Evolutionary conservation across 2,797 vertebrate genomes (phyloP).

Genomic region (Tamandua tetradactyla): DNA sequence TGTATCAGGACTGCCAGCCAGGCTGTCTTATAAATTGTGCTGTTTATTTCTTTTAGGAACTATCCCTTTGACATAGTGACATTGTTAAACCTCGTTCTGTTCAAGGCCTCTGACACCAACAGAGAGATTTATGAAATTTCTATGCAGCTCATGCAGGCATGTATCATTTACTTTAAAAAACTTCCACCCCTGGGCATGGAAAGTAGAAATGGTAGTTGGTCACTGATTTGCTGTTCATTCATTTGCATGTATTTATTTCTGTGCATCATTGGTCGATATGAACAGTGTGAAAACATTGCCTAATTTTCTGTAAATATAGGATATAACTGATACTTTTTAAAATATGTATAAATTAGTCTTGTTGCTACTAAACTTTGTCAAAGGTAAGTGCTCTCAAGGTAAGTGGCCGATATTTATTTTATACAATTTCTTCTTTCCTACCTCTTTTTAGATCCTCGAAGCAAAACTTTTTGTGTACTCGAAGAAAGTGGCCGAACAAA

Average conservation of each 20-base stretch:
- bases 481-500: constrained; percentile 96
- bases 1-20: neutral
- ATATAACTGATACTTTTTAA: neutral
- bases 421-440: constrained; percentile 32
- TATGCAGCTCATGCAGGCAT: constrained; percentile 99
- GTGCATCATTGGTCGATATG: neutral
- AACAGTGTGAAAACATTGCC: neutral
- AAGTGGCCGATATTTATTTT: neutral
- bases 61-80: constrained; percentile 99
- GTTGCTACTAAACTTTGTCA: neutral
- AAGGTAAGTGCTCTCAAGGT: constrained; percentile 22
- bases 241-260: neutral
- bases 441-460: constrained; percentile 92
- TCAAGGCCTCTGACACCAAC: constrained; percentile 98
- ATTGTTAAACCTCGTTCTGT: constrained; percentile 96
- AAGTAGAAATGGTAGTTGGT: neutral
- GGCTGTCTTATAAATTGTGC: neutral
- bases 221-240: neutral
- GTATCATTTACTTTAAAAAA: constrained; percentile 68
- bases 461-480: constrained; percentile 97
- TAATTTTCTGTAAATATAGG: neutral
- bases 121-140: constrained; percentile 99
- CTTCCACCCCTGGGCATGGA: neutral
- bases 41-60: constrained; percentile 89
- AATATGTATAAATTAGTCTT: neutral